phyloP scores from a whole-genome alignment of 2,797 vertebrate genomes.

The Xenops minutus region DNA sequence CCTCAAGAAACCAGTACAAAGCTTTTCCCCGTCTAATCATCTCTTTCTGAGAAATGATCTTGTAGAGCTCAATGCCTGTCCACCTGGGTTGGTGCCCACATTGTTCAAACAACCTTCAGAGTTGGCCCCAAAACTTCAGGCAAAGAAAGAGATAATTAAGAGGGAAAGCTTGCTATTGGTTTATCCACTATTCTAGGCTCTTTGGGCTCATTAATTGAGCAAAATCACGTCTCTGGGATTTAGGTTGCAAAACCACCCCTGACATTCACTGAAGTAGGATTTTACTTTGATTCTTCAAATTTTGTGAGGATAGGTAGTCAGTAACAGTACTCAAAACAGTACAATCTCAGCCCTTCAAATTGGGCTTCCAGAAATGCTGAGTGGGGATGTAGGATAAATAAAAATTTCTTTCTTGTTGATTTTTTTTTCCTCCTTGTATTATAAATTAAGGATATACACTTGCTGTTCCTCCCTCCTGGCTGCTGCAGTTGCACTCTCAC shows the following conservation, averaged over 20 bases:
- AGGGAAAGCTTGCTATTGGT: neutral
- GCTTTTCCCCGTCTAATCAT: neutral
- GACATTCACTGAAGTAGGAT: neutral
- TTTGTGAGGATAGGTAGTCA: neutral
- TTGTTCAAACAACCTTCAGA: neutral
- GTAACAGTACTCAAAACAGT: neutral
- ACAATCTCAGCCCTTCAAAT: neutral
- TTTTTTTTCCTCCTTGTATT: neutral
- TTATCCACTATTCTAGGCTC: neutral
- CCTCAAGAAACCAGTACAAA: neutral
- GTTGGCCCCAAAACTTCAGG: neutral
- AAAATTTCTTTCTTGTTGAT: neutral
- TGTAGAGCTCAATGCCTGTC: neutral
- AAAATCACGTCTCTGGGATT: neutral
- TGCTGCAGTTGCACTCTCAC: neutral
- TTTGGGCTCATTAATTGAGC: neutral
- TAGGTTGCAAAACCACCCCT: neutral
- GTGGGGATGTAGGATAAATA: neutral
- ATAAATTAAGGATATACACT: neutral
- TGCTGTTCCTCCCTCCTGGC: neutral
- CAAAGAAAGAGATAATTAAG: neutral
- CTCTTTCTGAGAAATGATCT: neutral
- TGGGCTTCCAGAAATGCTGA: neutral
- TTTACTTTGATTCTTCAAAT: neutral
- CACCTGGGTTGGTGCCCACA: neutral